These are phyloP conservation scores for Suillia variegata DNA, from an alignment of 2,888 invertebrate species.

Conservation along the genomic window DNA sequence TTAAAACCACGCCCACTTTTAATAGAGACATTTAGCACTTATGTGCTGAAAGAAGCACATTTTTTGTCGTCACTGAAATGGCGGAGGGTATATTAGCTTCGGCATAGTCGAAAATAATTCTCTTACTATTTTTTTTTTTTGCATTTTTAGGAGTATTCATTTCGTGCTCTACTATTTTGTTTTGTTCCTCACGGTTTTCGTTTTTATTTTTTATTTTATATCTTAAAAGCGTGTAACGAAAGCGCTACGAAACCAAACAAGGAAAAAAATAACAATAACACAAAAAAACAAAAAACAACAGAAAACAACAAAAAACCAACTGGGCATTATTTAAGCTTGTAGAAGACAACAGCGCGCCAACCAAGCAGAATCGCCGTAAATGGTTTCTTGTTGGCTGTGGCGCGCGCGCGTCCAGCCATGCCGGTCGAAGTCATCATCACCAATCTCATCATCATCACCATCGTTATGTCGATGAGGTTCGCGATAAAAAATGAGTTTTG, in stretches of 20 bases:
- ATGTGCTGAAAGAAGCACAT: no score
- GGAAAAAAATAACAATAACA: no score
- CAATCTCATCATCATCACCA: background rate
- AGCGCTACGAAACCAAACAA: no score
- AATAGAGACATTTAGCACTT: no score
- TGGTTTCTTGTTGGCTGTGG: background rate
- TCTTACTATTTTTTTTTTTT: background rate
- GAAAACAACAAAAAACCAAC: no score
- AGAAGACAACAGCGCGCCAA: background rate
- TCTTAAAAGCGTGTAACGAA: background rate
- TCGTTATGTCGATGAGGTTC: background rate
- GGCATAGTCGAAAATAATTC: no score
- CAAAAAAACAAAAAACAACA: no score
- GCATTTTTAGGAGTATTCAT: background rate
- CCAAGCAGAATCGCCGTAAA: background rate
- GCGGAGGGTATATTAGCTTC: no score
- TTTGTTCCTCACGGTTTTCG: background rate
- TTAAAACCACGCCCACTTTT: no score
- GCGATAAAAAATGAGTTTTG: no score
- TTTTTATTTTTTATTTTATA: background rate
- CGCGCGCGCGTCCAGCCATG: background rate
- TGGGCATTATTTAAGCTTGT: slow-evolving; percentile 33
- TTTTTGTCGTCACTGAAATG: no score
- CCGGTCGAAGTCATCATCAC: background rate
- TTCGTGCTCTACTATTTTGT: background rate